A percentile compares a stretch with the other conserved stretches of the same genome.
Evolutionary conservation across 2,888 invertebrate species (phyloP).

Genomic region (Machimus atricapillus): DNA sequence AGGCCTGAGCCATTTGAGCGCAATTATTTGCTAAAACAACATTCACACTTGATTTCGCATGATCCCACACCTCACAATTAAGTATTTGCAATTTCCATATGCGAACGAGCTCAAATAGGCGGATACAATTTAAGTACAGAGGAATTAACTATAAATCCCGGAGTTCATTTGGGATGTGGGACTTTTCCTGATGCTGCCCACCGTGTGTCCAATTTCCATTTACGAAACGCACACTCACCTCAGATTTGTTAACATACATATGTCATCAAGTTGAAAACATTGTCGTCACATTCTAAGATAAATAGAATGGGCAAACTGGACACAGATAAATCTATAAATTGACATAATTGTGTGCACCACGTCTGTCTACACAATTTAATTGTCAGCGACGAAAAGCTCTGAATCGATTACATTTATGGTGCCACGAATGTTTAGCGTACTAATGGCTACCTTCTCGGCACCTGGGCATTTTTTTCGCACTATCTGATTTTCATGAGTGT

Average conservation of each 20-base stretch:
- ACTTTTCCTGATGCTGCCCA: neutral
- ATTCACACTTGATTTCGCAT: neutral
- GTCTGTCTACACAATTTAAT: neutral
- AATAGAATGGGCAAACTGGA: neutral
- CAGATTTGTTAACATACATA: neutral
- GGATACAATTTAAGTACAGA: neutral
- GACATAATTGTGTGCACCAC: neutral
- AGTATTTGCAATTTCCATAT: neutral
- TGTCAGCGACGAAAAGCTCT: neutral
- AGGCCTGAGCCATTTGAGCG: neutral
- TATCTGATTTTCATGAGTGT: neutral
- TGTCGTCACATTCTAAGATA: neutral
- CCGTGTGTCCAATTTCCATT: neutral
- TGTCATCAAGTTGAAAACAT: neutral
- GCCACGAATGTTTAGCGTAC: neutral
- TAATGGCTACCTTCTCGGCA: neutral
- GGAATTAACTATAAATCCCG: neutral
- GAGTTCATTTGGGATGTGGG: neutral
- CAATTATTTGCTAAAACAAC: neutral
- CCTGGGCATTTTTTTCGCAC: neutral
- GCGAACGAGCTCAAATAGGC: neutral
- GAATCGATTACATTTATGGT: slow-evolving; percentile 14
- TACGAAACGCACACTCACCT: neutral
- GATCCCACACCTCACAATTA: neutral
- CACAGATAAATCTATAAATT: neutral